These are phyloP conservation scores for Coranthus polyacanthus DNA, from an alignment of 2,797 vertebrate species.

Conservation along the genomic window DNA sequence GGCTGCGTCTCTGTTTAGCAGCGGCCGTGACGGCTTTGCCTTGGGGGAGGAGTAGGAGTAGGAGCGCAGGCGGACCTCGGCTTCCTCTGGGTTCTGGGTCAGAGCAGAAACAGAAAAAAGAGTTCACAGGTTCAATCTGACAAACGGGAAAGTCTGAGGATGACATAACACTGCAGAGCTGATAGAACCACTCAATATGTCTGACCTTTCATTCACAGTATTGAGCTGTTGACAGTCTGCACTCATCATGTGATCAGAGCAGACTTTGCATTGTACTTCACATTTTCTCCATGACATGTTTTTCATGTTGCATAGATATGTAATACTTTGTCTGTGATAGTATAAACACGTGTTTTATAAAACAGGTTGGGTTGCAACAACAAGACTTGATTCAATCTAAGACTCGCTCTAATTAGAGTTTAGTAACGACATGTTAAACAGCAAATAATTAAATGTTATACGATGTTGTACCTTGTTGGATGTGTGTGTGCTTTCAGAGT, in stretches of 20 bases:
- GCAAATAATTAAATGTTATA: background rate
- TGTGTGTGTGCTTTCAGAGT: slow-evolving; percentile 71
- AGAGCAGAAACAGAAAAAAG: slow-evolving; percentile 29
- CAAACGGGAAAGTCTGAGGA: slow-evolving; percentile 1
- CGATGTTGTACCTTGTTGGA: slow-evolving; percentile 85
- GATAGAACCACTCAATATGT: slow-evolving; percentile 7
- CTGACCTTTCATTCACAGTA: slow-evolving; percentile 22
- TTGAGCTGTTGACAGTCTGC: no score
- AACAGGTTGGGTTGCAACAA: no score
- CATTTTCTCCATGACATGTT: no score
- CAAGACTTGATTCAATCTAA: no score
- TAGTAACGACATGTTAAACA: background rate
- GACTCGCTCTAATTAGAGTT: no score
- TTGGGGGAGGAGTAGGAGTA: slow-evolving; percentile 97
- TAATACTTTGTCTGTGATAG: no score
- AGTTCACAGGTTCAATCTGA: slow-evolving; percentile 21
- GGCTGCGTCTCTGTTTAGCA: slow-evolving; percentile 83
- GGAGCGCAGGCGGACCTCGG: slow-evolving; percentile 92
- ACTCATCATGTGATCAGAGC: no score
- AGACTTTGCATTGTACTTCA: no score
- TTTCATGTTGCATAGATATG: no score
- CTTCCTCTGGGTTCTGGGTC: slow-evolving; percentile 83
- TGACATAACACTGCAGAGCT: slow-evolving; percentile 9
- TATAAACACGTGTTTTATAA: no score
- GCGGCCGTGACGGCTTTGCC: slow-evolving; percentile 84